Evolutionary conservation across 1,140 invertebrate species (phyloP), one percentile per base, ranked within the genome.

Genomic region (Lerema accius): DNA sequence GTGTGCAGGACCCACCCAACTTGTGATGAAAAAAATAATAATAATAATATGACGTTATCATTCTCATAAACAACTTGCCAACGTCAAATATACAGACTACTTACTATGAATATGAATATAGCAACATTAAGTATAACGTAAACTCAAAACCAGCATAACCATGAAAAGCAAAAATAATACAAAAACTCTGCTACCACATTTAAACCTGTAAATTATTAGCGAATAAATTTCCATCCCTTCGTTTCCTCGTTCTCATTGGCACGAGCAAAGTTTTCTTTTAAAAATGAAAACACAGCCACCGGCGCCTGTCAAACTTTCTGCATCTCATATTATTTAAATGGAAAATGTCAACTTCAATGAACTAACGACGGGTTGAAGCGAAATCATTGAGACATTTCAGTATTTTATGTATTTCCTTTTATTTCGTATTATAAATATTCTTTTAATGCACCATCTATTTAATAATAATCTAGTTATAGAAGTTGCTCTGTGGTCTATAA

Each of bases 221-320:
- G 16, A 45, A 45, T 45, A 45, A 45, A 17, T 45, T 45, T 45
- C 0, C 42, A n/a, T 45, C 16, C 42, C 16, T 45, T 45, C 42
- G 35, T 4, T 37, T 11, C 35, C 35, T 11, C 7, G 42, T 9
- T 9, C 42, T 19, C 15, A 17, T 19, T 19, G 42, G 1, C 3
- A 16, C 19, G 16, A 45, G 16, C 42, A 19, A 45, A 45, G 42
- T 45, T 45, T 45, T 45, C 15, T 19, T 45, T 17, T 45, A 17
- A 45, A 45, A 45, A 17, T 45, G 7, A 45, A 10, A 19, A 45
- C 39, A 15, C 0, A 45, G 10, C 10, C 11, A n/a, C 16, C n/a
- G 42, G 42, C 6, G 42, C 15, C 16, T 45, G 9, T 17, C 42
- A n/a, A 45, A 45, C 42, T 45, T 45, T 19, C 15, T 19, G 15